Conservation (phyloP, 2,888 invertebrate genomes). For the Dugesia japonica region DNA sequence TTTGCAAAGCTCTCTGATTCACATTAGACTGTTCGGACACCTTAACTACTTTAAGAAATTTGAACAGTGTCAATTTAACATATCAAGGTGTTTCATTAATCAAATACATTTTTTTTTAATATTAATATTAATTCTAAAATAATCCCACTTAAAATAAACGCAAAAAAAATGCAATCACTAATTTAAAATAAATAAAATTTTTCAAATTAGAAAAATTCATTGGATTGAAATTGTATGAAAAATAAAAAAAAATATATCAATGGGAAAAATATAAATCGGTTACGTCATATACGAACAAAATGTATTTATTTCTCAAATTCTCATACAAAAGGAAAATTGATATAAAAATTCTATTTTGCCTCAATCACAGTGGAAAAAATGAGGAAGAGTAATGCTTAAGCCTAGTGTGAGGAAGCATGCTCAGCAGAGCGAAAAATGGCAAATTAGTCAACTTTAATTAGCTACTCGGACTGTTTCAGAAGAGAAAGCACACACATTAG, state of each 20-base stretch:
- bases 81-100: background rate
- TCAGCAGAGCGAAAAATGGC: slow-evolving; percentile 20
- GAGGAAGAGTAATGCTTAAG: slow-evolving; percentile 7
- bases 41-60: background rate
- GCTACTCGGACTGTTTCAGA: slow-evolving; percentile 15
- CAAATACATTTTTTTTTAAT: no score
- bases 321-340: slow-evolving; percentile 15
- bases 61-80: background rate
- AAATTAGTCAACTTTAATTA: slow-evolving; percentile 20
- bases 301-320: no score
- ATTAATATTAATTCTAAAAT: no score
- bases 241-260: no score
- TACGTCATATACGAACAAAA: no score
- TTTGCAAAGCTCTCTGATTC: background rate
- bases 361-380: slow-evolving; percentile 4
- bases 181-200: no score
- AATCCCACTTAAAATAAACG: no score
- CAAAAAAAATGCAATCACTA: no score
- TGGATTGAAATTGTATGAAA: no score
- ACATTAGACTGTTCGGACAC: background rate
- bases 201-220: no score
- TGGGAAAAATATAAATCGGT: no score
- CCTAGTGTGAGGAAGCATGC: slow-evolving; percentile 20
- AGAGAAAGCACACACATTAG: slow-evolving; percentile 3
- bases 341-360: background rate